Evolutionary conservation across 2,888 invertebrate species (phyloP).

Genomic region (Raillietiella orientalis): DNA sequence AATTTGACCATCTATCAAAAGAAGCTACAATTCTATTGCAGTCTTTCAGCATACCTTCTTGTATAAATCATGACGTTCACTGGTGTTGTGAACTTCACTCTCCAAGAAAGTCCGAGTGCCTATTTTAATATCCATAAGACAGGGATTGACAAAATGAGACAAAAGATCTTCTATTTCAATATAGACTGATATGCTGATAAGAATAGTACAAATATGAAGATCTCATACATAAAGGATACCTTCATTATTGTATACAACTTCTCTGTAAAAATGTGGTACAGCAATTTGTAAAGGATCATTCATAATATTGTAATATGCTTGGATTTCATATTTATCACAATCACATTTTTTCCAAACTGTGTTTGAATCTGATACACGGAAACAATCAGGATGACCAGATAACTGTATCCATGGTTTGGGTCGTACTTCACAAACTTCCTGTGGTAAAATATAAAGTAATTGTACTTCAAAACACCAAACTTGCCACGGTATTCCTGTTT

Average conservation of each 20-base stretch:
- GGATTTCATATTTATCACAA: too few species aligned
- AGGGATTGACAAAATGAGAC: slow-evolving; percentile 61
- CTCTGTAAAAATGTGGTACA: slow-evolving; percentile 55
- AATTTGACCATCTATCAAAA: slow-evolving; percentile 40
- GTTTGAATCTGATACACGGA: too few species aligned
- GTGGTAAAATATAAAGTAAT: too few species aligned
- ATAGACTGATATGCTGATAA: slow-evolving; percentile 19
- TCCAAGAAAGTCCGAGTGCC: slow-evolving; percentile 85
- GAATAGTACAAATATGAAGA: slow-evolving; percentile 5
- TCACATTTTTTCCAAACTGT: too few species aligned
- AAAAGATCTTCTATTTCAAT: slow-evolving; percentile 83
- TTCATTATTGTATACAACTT: slow-evolving; percentile 19
- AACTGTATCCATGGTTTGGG: too few species aligned
- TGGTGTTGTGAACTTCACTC: slow-evolving; percentile 63
- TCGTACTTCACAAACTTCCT: too few species aligned
- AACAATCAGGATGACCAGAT: too few species aligned
- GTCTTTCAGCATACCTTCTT: slow-evolving; percentile 23
- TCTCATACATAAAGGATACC: slow-evolving; percentile 12
- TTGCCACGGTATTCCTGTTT: too few species aligned
- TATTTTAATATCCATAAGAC: slow-evolving; percentile 92
- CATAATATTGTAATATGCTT: too few species aligned
- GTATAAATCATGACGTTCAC: slow-evolving; percentile 54
- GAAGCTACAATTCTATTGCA: slow-evolving; percentile 2
- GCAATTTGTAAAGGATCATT: too few species aligned
- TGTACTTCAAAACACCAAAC: too few species aligned